phyloP scores from a whole-genome alignment of 1,140 invertebrate genomes.

The Leptopilina boulardi region DNA sequence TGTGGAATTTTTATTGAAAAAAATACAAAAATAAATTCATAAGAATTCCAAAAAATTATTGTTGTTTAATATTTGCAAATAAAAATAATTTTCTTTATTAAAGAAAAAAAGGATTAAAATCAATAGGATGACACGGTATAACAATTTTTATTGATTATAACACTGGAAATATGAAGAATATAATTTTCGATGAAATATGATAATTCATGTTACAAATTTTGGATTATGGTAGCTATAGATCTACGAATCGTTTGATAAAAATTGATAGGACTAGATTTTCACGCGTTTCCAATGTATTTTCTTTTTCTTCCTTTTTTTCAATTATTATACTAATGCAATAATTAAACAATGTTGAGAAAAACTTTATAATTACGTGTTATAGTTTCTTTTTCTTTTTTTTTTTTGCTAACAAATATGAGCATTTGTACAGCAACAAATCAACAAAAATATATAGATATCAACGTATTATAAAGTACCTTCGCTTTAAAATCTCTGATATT shows the following conservation, averaged over 20 bases:
- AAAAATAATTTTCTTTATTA: no score
- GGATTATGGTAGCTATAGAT: constrained; percentile 65
- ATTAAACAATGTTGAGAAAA: constrained; percentile 45
- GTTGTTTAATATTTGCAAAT: no score
- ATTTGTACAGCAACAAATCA: constrained; percentile 45
- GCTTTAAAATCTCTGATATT: constrained; percentile 41
- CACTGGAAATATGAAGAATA: constrained; percentile 75
- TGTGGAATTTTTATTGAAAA: no score
- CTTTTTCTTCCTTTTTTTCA: no score
- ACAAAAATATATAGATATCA: constrained; percentile 47
- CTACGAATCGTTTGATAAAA: constrained; percentile 65
- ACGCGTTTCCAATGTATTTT: constrained; percentile 40
- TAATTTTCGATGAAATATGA: constrained; percentile 72
- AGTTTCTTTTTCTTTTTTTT: constrained; percentile 1
- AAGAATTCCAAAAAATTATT: no score
- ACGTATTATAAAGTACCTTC: constrained; percentile 48
- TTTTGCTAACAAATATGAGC: constrained; percentile 39
- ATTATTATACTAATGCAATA: constrained; percentile 31
- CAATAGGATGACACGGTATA: constrained; percentile 65
- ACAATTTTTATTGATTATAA: constrained; percentile 75
- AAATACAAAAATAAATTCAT: no score
- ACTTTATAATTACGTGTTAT: constrained; percentile 37
- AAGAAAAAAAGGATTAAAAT: constrained; percentile 33
- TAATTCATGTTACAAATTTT: constrained; percentile 74
- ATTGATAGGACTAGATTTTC: constrained; percentile 60